phyloP scores from a whole-genome alignment of 2,888 invertebrate species.

The Platypus cylindrus region DNA sequence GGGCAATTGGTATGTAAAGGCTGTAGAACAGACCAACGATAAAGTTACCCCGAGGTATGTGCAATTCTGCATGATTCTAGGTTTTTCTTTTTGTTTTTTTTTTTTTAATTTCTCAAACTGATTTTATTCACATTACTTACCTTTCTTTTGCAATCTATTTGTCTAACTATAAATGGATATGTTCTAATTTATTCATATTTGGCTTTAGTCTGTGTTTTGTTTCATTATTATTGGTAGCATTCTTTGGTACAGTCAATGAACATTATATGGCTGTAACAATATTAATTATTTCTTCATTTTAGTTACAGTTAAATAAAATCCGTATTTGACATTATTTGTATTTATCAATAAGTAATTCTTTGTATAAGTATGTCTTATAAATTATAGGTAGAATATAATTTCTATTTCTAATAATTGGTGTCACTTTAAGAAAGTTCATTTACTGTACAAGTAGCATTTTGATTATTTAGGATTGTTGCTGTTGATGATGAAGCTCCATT shows the following conservation, averaged over 20 bases:
- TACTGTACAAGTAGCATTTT: constrained; percentile 16
- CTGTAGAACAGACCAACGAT: constrained; percentile 33
- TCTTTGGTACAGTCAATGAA: constrained; percentile 10
- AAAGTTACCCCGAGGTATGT: constrained; percentile 13
- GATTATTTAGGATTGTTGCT: constrained; percentile 16
- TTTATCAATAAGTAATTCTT: too few species aligned
- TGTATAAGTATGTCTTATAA: too few species aligned
- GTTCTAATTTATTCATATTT: constrained; percentile 8
- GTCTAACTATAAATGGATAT: too few species aligned
- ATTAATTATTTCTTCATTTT: too few species aligned
- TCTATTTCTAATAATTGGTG: too few species aligned
- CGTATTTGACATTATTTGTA: too few species aligned
- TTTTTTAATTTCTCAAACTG: constrained; percentile 5
- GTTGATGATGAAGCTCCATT: constrained; percentile 12
- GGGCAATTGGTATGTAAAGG: constrained; percentile 69
- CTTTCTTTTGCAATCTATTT: constrained; percentile 7
- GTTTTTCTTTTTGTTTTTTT: too few species aligned
- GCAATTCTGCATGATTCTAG: too few species aligned
- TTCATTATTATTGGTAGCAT: constrained; percentile 5
- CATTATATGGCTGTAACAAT: too few species aligned
- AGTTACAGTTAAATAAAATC: too few species aligned
- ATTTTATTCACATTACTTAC: constrained; percentile 12
- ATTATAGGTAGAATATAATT: too few species aligned
- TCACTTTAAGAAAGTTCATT: constrained; percentile 13
- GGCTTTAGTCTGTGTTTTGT: constrained; percentile 6